Percentiles rank a stretch among this genome's conserved stretches.
Conservation (phyloP, 1,140 invertebrate genomes). For the Rhizoglyphus robini region DNA sequence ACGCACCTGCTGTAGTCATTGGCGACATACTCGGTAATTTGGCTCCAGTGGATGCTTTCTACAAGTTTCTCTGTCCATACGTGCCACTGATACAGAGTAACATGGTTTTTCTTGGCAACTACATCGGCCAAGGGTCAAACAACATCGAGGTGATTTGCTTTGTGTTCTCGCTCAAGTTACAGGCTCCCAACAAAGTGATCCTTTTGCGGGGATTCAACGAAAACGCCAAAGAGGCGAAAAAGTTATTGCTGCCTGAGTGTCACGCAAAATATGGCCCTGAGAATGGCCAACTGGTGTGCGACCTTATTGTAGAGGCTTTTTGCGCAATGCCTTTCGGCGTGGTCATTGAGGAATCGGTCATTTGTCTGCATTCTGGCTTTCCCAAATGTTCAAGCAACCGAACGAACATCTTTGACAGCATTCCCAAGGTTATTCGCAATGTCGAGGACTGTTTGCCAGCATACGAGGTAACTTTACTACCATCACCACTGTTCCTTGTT, state of each 20-base stretch:
- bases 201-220: too few species aligned
- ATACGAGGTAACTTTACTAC: conserved; percentile 58
- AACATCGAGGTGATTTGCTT: conserved; percentile 9
- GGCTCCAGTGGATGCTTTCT: too few species aligned
- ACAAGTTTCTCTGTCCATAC: too few species aligned
- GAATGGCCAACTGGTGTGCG: not conserved
- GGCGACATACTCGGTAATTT: too few species aligned
- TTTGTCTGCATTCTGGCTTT: not conserved
- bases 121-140: conserved; percentile 41
- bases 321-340: not conserved
- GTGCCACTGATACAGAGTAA: not conserved
- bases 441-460: conserved; percentile 49
- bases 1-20: too few species aligned
- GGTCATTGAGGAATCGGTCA: not conserved
- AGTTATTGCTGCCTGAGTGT: not conserved
- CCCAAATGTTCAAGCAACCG: conserved; percentile 38
- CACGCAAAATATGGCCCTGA: not conserved
- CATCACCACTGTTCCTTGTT: conserved; percentile 46
- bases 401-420: conserved; percentile 40
- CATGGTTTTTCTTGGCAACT: conserved; percentile 1
- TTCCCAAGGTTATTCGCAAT: conserved; percentile 46
- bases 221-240: too few species aligned
- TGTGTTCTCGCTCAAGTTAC: conserved; percentile 1
- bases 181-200: not conserved
- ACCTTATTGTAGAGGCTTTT: not conserved